A percentile compares a stretch with the other conserved stretches of the same genome.
Conservation (phyloP, 1,140 invertebrate species). For the Myzus persicae region DNA sequence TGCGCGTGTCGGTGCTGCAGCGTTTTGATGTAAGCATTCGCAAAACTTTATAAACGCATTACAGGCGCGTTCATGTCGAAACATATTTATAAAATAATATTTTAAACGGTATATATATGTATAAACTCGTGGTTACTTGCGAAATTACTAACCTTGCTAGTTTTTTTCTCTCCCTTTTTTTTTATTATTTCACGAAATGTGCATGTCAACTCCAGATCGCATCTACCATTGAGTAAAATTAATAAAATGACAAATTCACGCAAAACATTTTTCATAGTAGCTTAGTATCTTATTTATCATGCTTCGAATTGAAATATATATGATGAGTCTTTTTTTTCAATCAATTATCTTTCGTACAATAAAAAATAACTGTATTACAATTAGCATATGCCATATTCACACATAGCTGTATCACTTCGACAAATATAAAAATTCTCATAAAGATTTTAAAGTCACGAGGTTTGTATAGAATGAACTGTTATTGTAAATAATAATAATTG, state of each 20-base stretch:
- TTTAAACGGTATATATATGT: neutral
- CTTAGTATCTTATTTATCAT: neutral
- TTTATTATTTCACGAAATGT: neutral
- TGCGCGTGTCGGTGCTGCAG: neutral
- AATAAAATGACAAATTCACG: neutral
- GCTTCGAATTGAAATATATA: neutral
- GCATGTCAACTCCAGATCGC: constrained; percentile 21
- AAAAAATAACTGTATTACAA: neutral
- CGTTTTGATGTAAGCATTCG: neutral
- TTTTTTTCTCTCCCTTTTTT: neutral
- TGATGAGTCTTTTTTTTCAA: neutral
- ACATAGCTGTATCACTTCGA: neutral
- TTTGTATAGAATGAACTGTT: neutral
- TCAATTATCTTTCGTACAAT: neutral
- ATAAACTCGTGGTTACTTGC: neutral
- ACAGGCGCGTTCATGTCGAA: neutral
- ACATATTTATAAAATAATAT: neutral
- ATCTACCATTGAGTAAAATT: neutral
- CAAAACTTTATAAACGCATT: neutral
- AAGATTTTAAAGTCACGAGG: neutral
- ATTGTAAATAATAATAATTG: too few relatives aligned
- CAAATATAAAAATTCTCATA: neutral
- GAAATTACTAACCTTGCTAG: too few relatives aligned
- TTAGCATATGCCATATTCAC: too few relatives aligned
- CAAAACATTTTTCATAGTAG: neutral